phyloP scores from a whole-genome alignment of 2,797 vertebrate species.

The Sebastes diaconus region DNA sequence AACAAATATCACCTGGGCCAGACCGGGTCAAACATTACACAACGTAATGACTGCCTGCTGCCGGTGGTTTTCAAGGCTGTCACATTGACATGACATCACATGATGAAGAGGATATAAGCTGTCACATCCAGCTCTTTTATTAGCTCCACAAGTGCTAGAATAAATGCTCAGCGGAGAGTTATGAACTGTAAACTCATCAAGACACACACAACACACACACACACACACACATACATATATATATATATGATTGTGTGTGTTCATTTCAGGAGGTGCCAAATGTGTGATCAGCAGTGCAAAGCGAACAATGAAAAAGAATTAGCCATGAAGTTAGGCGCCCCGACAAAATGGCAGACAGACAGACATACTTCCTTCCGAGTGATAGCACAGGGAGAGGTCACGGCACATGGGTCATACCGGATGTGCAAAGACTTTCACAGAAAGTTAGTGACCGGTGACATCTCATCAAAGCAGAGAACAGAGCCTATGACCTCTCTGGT shows the following conservation, averaged over 20 bases:
- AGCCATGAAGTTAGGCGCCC: conserved; percentile 43
- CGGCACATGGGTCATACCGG: conserved; percentile 54
- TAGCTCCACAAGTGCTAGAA: conserved; percentile 60
- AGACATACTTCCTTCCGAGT: conserved; percentile 54
- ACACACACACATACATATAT: not conserved
- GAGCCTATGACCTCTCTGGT: conserved; percentile 53
- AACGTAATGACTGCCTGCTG: conserved; percentile 45
- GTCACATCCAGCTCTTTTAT: conserved; percentile 54
- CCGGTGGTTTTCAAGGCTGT: conserved; percentile 58
- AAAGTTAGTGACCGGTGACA: conserved; percentile 67
- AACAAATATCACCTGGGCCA: conserved; percentile 52
- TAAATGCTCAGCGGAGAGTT: conserved; percentile 73
- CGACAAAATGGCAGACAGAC: conserved; percentile 56
- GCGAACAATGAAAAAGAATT: conserved; percentile 74
- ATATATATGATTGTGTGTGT: not conserved
- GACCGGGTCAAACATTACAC: conserved; percentile 32
- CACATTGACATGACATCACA: conserved; percentile 72
- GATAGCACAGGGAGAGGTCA: conserved; percentile 65
- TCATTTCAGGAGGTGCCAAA: conserved; percentile 42
- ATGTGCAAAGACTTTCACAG: conserved; percentile 56
- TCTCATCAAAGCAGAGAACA: conserved; percentile 67
- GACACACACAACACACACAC: conserved; percentile 3
- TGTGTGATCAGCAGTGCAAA: conserved; percentile 83
- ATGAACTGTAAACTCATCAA: conserved; percentile 70
- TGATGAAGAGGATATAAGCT: conserved; percentile 65